Base-by-base conservation (phyloP, 2,113 vertebrate genomes). In the Pachyramphus minor region DNA sequence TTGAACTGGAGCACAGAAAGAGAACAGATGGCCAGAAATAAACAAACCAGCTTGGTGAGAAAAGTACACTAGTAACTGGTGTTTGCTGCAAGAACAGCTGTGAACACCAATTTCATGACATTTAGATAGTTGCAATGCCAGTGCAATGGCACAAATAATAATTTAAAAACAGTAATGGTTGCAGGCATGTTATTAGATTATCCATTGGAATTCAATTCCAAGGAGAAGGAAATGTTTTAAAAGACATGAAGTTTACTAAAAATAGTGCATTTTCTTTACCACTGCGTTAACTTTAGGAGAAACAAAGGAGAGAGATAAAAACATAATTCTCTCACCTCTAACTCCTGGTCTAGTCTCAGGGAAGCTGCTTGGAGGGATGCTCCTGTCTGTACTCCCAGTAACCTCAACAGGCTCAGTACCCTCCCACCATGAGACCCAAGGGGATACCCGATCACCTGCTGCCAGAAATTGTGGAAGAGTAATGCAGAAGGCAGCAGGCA, bases 241-340 rank as follows among this genome's bases (percentile, higher is more conserved):
- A 55, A 89, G 55, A 73, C 24, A 86, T 13, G 8, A 80, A 27
- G 19, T 50, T 95, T 58, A 84, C 19, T 62, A 85, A 83, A 92
- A 85, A 56, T 66, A 84, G 60, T 84, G 72, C 71, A 92, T 72
- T 90, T 95, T 89, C 35, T 90, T 94, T 19, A 90, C n/a, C 12
- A 83, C 12, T 31, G 13, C 3, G 7, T 53, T 88, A 71, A 50
- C 56, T 71, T 64, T 23, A 74, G 39, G 39, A 68, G 50, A 92
- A 56, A 55, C 22, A 14, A 14, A 55, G 14, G 21, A 47, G 4
- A 30, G 42, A 53, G 23, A 69, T 1, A 73, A 39, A 81, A 79
- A 2, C 1, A 0, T 12, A 66, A 56, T 28, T 93, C 35, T 87
- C 76, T 80, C 53, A 79, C 22, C 37, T 71, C 23, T 50, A 82